A percentile compares a stretch with the other conserved stretches of the same genome.
These are phyloP conservation scores for Mus spicilegus DNA, from an alignment of 2,113 vertebrate genomes.

Conservation along the genomic window DNA sequence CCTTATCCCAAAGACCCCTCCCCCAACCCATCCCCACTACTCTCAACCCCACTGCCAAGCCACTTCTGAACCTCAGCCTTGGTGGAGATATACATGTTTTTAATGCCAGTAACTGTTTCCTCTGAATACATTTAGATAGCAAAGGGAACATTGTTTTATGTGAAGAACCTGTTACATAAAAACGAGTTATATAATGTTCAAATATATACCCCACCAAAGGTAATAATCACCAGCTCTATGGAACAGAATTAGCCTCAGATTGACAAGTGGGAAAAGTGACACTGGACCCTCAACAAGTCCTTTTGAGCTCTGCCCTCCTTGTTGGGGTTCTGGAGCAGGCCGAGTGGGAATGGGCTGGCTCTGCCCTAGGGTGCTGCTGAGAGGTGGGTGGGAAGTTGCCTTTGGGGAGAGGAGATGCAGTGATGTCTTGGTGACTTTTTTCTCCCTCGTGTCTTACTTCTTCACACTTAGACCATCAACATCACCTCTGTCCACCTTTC, in stretches of 20 bases:
- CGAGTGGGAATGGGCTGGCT: background rate
- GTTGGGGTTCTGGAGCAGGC: background rate
- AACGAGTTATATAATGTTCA: constrained; percentile 80
- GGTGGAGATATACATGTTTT: background rate
- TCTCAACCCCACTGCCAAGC: background rate
- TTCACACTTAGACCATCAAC: background rate
- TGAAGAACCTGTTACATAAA: constrained; percentile 83
- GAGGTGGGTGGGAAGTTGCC: background rate
- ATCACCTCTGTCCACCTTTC: background rate
- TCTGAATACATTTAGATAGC: constrained; percentile 70
- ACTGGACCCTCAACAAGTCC: background rate
- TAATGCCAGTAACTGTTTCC: constrained; percentile 61
- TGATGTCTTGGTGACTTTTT: background rate
- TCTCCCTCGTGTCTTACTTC: background rate
- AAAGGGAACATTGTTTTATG: constrained; percentile 77
- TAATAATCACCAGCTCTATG: constrained; percentile 41
- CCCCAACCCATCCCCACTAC: background rate
- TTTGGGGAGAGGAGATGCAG: background rate
- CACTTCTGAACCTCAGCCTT: background rate
- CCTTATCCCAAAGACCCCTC: background rate
- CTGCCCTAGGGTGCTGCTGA: background rate
- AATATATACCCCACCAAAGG: constrained; percentile 70
- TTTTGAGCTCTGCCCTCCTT: background rate
- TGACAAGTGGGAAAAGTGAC: background rate
- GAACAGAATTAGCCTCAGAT: constrained; percentile 31